Evolutionary conservation across 2,797 vertebrate genomes (phyloP).

Genomic region (Xiphorhynchus erythropygius): DNA sequence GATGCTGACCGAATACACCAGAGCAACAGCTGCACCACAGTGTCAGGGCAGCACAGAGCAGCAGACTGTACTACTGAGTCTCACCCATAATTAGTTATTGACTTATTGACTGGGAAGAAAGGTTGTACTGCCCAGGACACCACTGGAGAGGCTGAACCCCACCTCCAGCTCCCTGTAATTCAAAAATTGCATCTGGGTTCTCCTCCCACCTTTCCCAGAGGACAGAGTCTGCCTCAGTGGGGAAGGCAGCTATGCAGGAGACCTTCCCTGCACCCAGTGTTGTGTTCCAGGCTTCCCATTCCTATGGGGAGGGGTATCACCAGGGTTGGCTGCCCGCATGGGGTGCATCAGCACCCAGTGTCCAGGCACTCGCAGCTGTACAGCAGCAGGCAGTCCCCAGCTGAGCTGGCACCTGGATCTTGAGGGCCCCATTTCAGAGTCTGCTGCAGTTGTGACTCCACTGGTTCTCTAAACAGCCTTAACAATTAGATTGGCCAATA

Average conservation of each 20-base stretch:
- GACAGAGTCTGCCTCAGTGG: neutral
- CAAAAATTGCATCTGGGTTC: neutral
- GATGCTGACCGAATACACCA: accelerated
- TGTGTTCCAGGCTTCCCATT: neutral
- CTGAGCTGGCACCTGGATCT: neutral
- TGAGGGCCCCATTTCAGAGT: neutral
- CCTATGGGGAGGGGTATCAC: accelerated
- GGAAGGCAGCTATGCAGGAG: neutral
- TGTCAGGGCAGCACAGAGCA: neutral
- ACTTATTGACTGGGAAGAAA: neutral
- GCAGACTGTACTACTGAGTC: accelerated
- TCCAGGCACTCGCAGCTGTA: neutral
- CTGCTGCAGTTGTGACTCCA: neutral
- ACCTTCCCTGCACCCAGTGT: accelerated
- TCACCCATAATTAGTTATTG: accelerated
- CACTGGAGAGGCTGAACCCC: accelerated
- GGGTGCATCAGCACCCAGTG: accelerated
- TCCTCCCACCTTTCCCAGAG: neutral
- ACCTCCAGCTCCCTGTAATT: neutral
- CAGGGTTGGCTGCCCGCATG: neutral
- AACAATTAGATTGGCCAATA: neutral
- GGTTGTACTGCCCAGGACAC: neutral
- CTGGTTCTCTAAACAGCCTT: neutral
- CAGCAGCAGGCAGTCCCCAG: neutral
- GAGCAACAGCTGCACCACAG: accelerated